Conservation (phyloP, 2,888 invertebrate genomes). For the Oscheius sp. region DNA sequence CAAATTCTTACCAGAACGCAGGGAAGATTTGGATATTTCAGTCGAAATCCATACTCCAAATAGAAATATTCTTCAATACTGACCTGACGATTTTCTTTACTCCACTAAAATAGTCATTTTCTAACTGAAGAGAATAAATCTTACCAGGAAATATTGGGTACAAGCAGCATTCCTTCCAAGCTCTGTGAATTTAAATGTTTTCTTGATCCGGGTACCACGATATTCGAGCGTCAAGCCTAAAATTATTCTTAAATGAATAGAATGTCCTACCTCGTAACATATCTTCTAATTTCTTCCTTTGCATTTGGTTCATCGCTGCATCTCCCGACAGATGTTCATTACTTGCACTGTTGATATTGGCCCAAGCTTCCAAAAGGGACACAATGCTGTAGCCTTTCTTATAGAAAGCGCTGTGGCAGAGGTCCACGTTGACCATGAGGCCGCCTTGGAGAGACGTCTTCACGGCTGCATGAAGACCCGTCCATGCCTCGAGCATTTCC, state of each 20-base stretch:
- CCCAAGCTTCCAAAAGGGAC: not conserved
- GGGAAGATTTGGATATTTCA: constrained; percentile 11
- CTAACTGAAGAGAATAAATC: not conserved
- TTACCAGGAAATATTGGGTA: not conserved
- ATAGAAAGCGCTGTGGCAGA: constrained; percentile 1
- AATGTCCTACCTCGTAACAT: not conserved
- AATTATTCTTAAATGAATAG: too few species aligned
- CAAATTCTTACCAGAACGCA: too few species aligned
- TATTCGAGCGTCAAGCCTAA: constrained; percentile 9
- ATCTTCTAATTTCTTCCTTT: not conserved
- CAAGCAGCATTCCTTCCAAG: not conserved
- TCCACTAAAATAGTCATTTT: not conserved
- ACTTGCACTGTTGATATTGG: not conserved
- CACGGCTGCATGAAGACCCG: constrained; percentile 35
- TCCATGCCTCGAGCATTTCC: constrained; percentile 18
- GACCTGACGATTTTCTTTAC: not conserved
- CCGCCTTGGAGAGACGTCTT: constrained; percentile 28
- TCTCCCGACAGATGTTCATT: not conserved
- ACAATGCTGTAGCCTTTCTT: not conserved
- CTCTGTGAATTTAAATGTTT: constrained; percentile 10
- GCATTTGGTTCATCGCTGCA: not conserved
- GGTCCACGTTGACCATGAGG: constrained; percentile 29
- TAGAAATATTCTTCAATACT: constrained; percentile 11
- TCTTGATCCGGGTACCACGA: not conserved
- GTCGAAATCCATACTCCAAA: not conserved